Evolutionary conservation across 1,140 invertebrate species (phyloP).

Genomic region (Drosophila nikananu): DNA sequence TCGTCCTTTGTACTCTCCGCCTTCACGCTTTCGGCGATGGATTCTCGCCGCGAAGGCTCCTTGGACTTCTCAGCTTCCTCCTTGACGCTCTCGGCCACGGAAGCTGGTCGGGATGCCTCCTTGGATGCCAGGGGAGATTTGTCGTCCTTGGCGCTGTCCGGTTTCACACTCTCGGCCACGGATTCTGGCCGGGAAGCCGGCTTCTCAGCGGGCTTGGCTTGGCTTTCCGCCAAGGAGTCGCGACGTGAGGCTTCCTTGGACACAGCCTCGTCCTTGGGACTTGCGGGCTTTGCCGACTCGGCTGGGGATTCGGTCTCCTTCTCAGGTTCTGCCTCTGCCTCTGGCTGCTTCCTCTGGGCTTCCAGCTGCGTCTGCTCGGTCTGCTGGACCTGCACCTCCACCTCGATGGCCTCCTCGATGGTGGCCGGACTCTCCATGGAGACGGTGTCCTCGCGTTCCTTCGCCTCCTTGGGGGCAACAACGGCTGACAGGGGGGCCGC

Average conservation of each 20-base stretch:
- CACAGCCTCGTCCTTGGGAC: slow-evolving; percentile 5
- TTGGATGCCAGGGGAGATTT: no score
- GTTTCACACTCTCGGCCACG: slow-evolving; percentile 25
- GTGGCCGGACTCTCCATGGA: slow-evolving; percentile 80
- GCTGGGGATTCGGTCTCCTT: slow-evolving; percentile 10
- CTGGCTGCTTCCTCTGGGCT: slow-evolving; percentile 26
- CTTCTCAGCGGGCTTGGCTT: slow-evolving; percentile 27
- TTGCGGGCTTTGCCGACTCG: slow-evolving; percentile 1
- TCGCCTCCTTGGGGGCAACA: slow-evolving; percentile 38
- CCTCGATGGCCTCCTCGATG: slow-evolving; percentile 82
- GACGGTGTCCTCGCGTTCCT: slow-evolving; percentile 73
- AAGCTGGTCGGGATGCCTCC: no score
- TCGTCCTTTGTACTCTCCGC: not conserved
- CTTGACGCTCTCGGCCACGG: slow-evolving; percentile 21
- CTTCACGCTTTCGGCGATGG: slow-evolving; percentile 33
- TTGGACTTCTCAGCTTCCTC: not conserved
- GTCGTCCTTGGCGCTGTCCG: no score
- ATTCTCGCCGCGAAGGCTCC: slow-evolving; percentile 25
- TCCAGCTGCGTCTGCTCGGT: slow-evolving; percentile 34
- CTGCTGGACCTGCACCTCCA: slow-evolving; percentile 72
- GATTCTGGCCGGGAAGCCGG: slow-evolving; percentile 37
- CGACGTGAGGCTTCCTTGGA: slow-evolving; percentile 21
- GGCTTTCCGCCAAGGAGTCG: slow-evolving; percentile 32
- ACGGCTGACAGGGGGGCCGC: slow-evolving; percentile 23
- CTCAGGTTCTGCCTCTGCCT: slow-evolving; percentile 14